Evolutionary conservation across 2,888 invertebrate species (phyloP).

Genomic region (Hypolimnas misippus): DNA sequence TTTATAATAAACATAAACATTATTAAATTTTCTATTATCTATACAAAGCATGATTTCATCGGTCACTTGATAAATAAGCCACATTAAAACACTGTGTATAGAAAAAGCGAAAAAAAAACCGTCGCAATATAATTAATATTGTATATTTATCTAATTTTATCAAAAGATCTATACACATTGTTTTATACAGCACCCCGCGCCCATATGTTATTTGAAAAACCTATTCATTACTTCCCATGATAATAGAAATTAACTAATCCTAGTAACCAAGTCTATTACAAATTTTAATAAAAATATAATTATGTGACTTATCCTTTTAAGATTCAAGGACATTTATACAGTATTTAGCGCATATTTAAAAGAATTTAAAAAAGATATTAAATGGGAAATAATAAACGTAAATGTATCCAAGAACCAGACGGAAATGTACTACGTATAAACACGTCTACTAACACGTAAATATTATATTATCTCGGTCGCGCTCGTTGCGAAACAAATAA

Average conservation of each 20-base stretch:
- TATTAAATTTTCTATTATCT: too few relatives aligned
- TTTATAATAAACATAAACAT: too few relatives aligned
- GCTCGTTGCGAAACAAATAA: not conserved
- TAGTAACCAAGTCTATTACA: too few relatives aligned
- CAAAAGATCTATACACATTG: not conserved
- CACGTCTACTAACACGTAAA: not conserved
- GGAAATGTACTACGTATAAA: not conserved
- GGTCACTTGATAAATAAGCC: conserved; percentile 1
- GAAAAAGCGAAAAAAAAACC: not conserved
- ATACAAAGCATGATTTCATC: not conserved
- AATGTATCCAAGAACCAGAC: not conserved
- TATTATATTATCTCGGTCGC: not conserved
- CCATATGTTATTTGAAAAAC: not conserved
- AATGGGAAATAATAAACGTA: conserved; percentile 1
- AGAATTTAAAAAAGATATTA: not conserved
- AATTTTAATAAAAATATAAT: not conserved
- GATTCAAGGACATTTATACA: too few relatives aligned
- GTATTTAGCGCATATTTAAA: too few relatives aligned
- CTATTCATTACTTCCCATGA: conserved; percentile 3
- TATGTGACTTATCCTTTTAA: too few relatives aligned
- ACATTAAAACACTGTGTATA: not conserved
- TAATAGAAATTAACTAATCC: too few relatives aligned
- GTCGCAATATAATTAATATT: not conserved
- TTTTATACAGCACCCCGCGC: conserved; percentile 4
- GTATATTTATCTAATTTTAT: not conserved